phyloP scores from a whole-genome alignment of 2,888 invertebrate species.

The Rhopalosiphum nymphaeae region DNA sequence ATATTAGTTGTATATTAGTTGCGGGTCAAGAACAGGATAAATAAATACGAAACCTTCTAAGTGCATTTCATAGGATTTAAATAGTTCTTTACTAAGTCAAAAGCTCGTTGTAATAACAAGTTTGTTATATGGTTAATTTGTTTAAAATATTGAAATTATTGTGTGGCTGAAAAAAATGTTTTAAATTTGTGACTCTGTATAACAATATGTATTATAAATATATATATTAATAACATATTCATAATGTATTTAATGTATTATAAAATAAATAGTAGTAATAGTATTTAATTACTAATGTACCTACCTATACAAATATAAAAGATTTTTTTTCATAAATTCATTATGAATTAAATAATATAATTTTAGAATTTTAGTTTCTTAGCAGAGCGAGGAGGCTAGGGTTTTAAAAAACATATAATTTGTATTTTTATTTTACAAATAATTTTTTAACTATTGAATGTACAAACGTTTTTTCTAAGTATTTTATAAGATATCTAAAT shows the following conservation, averaged over 20 bases:
- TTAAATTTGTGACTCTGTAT: not conserved
- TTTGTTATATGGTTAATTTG: slow-evolving; percentile 46
- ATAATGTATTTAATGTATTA: not conserved
- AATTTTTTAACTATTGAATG: not conserved
- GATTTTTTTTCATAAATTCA: not conserved
- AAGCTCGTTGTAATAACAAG: slow-evolving; percentile 40
- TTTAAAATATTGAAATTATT: slow-evolving; percentile 51
- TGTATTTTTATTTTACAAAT: not conserved
- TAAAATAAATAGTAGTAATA: not conserved
- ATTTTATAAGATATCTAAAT: not conserved
- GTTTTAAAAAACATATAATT: not conserved
- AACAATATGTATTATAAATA: not conserved
- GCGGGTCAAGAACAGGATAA: slow-evolving; percentile 58
- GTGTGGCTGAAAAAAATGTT: not conserved
- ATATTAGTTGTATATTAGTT: slow-evolving; percentile 9
- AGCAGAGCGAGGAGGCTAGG: not conserved
- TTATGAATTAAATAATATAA: not conserved
- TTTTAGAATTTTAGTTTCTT: not conserved
- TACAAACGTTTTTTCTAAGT: not conserved
- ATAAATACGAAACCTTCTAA: slow-evolving; percentile 56
- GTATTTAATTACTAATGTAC: not conserved
- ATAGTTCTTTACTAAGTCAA: slow-evolving; percentile 45
- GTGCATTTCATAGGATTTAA: slow-evolving; percentile 55
- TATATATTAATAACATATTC: not conserved
- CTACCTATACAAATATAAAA: not conserved